Conservation (phyloP, 2,888 invertebrate genomes). For the Dyspetes luteomarginatus region DNA sequence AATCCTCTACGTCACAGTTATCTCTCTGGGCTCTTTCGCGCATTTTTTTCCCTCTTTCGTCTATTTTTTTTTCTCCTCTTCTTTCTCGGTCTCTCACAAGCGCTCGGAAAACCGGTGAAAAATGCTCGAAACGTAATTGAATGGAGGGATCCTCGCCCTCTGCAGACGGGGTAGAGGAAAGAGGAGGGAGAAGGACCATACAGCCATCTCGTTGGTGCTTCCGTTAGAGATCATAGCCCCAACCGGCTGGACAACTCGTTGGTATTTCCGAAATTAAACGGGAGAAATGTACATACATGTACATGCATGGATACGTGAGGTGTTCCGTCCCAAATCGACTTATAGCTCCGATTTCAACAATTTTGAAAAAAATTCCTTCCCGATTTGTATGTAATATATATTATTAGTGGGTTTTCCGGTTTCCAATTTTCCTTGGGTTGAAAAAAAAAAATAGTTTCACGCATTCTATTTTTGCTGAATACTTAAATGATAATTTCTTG, state of each 20-base stretch:
- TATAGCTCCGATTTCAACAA: background rate
- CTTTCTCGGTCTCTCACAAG: constrained; percentile 35
- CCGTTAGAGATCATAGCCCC: constrained; percentile 58
- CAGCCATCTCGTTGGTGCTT: constrained; percentile 47
- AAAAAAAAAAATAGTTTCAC: no score
- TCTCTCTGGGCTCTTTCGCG: constrained; percentile 42
- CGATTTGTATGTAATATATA: no score
- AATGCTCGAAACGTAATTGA: constrained; percentile 69
- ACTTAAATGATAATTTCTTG: no score
- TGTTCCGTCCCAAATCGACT: background rate
- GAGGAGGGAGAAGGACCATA: background rate
- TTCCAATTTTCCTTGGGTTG: no score
- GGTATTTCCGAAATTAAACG: constrained; percentile 65
- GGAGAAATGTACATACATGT: constrained; percentile 52
- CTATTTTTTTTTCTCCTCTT: constrained; percentile 7
- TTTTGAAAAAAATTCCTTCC: no score
- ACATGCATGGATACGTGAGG: constrained; percentile 12
- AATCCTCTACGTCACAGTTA: constrained; percentile 60
- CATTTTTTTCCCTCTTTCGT: constrained; percentile 10
- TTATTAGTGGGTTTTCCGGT: no score
- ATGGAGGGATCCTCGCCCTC: constrained; percentile 48
- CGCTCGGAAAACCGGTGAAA: constrained; percentile 54
- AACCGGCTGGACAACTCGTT: constrained; percentile 50
- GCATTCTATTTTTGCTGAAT: no score
- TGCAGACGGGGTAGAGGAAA: background rate